Conservation (phyloP, 2,797 vertebrate species). For the Acrossocheilus fasciatus region DNA sequence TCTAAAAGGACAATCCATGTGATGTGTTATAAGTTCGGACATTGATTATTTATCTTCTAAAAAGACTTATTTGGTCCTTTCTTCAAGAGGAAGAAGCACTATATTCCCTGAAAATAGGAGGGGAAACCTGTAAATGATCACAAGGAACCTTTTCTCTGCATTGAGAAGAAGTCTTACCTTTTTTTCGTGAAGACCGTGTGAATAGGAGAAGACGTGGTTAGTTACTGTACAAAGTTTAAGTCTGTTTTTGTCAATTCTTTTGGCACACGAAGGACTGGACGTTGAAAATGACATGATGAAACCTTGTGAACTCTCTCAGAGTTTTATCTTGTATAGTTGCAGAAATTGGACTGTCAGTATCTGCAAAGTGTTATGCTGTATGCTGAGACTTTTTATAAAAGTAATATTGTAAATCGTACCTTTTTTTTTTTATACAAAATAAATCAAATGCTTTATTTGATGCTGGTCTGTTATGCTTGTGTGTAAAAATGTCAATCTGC, state of each 20-base stretch:
- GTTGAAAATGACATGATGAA: conserved; percentile 82
- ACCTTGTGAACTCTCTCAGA: conserved; percentile 88
- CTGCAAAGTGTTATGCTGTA: conserved; percentile 99
- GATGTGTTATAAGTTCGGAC: conserved; percentile 88
- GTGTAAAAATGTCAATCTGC: conserved; percentile 15
- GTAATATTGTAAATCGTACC: conserved; percentile 99
- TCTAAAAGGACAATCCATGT: conserved; percentile 85
- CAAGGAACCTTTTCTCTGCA: conserved; percentile 80
- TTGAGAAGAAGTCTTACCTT: conserved; percentile 93
- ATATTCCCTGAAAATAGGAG: conserved; percentile 88
- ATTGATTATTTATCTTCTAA: conserved; percentile 93
- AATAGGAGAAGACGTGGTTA: conserved; percentile 88
- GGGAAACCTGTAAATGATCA: conserved; percentile 77
- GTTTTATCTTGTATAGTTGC: conserved; percentile 96
- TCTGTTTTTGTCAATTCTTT: conserved; percentile 80
- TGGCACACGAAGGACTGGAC: conserved; percentile 93
- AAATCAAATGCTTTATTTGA: conserved; percentile 96
- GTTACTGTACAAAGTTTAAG: conserved; percentile 88
- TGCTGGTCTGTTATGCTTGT: conserved; percentile 66
- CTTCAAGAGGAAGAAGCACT: conserved; percentile 91
- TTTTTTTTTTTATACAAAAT: conserved; percentile 90
- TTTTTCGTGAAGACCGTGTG: conserved; percentile 90
- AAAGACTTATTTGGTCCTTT: conserved; percentile 89
- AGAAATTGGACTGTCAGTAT: conserved; percentile 84
- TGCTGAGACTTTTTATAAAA: conserved; percentile 99